Percentiles rank a stretch among this genome's conserved stretches.
Evolutionary conservation across 2,797 vertebrate genomes (phyloP).

Genomic region (Cirrhinus molitorella): DNA sequence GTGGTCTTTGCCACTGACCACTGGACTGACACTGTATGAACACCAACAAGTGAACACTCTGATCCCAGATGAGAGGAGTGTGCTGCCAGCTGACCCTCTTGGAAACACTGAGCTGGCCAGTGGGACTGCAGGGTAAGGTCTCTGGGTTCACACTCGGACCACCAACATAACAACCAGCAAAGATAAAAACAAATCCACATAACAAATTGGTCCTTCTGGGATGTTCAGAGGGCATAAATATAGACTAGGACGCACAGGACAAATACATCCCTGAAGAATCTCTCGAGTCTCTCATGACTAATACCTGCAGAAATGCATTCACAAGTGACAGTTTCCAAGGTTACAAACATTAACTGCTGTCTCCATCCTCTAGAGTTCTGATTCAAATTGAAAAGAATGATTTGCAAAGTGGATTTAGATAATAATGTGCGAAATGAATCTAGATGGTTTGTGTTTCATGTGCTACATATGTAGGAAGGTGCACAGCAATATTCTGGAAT

Average conservation of each 20-base stretch:
- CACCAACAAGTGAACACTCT: constrained; percentile 2
- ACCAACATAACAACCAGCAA: constrained; percentile 42
- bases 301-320: constrained; percentile 35
- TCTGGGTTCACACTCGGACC: constrained; percentile 31
- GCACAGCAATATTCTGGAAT: not conserved
- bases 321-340: constrained; percentile 38
- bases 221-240: constrained; percentile 38
- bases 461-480: not conserved
- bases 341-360: constrained; percentile 47
- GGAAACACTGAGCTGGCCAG: constrained; percentile 18
- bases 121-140: constrained; percentile 44
- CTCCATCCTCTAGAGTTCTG: constrained; percentile 12
- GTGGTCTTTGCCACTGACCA: not conserved
- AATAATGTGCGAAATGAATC: constrained; percentile 4
- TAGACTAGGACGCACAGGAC: constrained; percentile 35
- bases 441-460: not conserved
- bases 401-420: not conserved
- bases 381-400: constrained; percentile 41
- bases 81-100: constrained; percentile 38
- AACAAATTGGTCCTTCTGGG: constrained; percentile 58
- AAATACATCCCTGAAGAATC: constrained; percentile 36
- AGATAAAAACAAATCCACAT: constrained; percentile 46
- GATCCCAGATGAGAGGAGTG: not conserved
- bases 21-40: not conserved
- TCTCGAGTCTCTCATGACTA: constrained; percentile 24